phyloP scores from a whole-genome alignment of 2,113 vertebrate species.

The Gobius niger region DNA sequence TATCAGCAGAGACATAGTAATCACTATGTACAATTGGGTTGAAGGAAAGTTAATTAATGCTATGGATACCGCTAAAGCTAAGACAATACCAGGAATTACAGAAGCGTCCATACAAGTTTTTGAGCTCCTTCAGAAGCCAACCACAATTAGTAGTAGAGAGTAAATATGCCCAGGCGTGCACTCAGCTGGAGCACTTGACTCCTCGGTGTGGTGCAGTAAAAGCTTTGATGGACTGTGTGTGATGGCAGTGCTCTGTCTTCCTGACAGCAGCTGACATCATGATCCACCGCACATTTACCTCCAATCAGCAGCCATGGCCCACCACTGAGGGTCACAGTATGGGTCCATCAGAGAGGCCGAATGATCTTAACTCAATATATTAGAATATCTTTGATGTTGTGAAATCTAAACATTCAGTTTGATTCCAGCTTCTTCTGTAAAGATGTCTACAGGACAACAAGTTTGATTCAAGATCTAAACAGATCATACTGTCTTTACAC shows the following conservation, averaged over 20 bases:
- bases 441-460: too few relatives aligned
- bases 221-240: conserved; percentile 28
- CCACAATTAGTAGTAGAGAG: conserved; percentile 16
- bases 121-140: conserved; percentile 17
- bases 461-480: too few relatives aligned
- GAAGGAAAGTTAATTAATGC: too few relatives aligned
- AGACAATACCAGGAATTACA: too few relatives aligned
- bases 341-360: not conserved
- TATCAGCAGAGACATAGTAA: too few relatives aligned
- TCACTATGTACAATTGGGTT: too few relatives aligned
- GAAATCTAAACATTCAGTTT: not conserved
- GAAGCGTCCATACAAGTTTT: too few relatives aligned
- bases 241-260: conserved; percentile 42
- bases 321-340: not conserved
- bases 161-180: conserved; percentile 32
- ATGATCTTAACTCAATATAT: not conserved
- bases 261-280: conserved; percentile 39
- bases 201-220: conserved; percentile 33
- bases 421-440: too few relatives aligned
- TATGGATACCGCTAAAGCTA: too few relatives aligned
- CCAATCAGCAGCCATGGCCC: conserved; percentile 13
- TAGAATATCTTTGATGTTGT: not conserved
- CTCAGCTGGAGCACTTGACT: conserved; percentile 35
- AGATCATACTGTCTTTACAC: too few relatives aligned
- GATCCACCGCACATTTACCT: conserved; percentile 44